These are phyloP conservation scores for Drosophila maculinotata DNA, from an alignment of 2,888 invertebrate species.

Conservation along the genomic window DNA sequence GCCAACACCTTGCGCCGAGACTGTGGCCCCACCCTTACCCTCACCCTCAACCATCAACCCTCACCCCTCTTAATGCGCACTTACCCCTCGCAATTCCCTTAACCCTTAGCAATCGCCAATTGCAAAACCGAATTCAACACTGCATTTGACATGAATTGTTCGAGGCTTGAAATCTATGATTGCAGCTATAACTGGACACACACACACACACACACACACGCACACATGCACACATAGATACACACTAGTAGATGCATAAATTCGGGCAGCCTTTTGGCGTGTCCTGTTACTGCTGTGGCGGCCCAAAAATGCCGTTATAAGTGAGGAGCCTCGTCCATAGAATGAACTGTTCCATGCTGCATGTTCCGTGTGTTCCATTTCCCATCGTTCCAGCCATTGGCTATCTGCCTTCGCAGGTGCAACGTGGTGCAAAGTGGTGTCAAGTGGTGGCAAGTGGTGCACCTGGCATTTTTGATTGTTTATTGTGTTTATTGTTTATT, in stretches of 20 bases:
- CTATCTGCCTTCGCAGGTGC: conserved; percentile 14
- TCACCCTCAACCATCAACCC: too few species aligned
- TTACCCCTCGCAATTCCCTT: conserved; percentile 15
- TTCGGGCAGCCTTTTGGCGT: conserved; percentile 50
- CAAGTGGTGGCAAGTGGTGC: conserved; percentile 41
- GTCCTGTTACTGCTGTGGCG: conserved; percentile 29
- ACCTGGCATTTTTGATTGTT: conserved; percentile 69
- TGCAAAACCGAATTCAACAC: conserved; percentile 64
- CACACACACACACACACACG: conserved; percentile 11
- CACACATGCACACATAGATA: conserved; percentile 14
- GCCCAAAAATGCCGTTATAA: background rate
- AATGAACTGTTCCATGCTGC: conserved; percentile 23
- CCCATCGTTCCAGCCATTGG: background rate
- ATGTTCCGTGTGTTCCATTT: conserved; percentile 23
- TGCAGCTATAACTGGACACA: conserved; percentile 62
- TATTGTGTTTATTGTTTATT: conserved; percentile 66
- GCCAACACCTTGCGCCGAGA: conserved; percentile 66
- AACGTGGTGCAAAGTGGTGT: conserved; percentile 12
- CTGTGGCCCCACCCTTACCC: background rate
- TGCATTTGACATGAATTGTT: conserved; percentile 78
- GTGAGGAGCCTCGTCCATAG: conserved; percentile 16
- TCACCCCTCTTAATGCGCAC: background rate
- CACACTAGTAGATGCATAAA: conserved; percentile 69
- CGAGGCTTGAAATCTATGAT: conserved; percentile 77
- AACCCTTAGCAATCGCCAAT: conserved; percentile 58